Base-by-base conservation (phyloP, 2,113 vertebrate species). In the Ahaetulla prasina region DNA sequence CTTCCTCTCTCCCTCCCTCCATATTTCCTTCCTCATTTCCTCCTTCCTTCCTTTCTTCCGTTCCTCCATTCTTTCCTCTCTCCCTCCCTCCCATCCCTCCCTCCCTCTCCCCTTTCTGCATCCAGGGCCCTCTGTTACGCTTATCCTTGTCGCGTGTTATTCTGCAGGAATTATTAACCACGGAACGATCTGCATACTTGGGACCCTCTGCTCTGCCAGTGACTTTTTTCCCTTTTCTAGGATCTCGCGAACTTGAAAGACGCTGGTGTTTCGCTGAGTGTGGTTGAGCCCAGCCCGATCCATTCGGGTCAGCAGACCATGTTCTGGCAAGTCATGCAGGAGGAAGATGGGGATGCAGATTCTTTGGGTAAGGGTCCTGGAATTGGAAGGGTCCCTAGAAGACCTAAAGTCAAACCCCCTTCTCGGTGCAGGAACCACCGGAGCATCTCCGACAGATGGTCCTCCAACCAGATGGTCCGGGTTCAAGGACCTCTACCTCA, bases 241-340 rank as follows among this genome's bases (percentile, higher is more conserved):
- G 88, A 22, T 2, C n/a, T 30, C 4, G 1, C 43, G n/a, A 12
- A 30, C 45, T 14, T 60, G 54, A 80, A 89, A 25, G 92, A 92
- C 18, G 49, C 74, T 2, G 57, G 63, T 2, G 11, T 35, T 11
- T 49, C 91, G 3, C 2, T 57, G 23, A 80, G 63, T 16, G 4
- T 85, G 74, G 74, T 52, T 0, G 54, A 89, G 45, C 14, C 43
- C 3, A 20, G 30, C 2, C 43, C 45, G 4, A 8, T n/a, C 2
- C 88, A 85, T 14, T 54, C 88, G 1, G 74, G 92, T 8, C 92
- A 39, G 7, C 74, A 27, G 88, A 92, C 92, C 7, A 92, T 92
- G 92, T 92, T 92, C 74, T 92, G 92, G 92, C 92, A 92, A 60
- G 92, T 92, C 53, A 92, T 92, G 92, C 92, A 92, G 53, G 92